Evolutionary conservation across 2,888 invertebrate species (phyloP).

Genomic region (Elegia similella): DNA sequence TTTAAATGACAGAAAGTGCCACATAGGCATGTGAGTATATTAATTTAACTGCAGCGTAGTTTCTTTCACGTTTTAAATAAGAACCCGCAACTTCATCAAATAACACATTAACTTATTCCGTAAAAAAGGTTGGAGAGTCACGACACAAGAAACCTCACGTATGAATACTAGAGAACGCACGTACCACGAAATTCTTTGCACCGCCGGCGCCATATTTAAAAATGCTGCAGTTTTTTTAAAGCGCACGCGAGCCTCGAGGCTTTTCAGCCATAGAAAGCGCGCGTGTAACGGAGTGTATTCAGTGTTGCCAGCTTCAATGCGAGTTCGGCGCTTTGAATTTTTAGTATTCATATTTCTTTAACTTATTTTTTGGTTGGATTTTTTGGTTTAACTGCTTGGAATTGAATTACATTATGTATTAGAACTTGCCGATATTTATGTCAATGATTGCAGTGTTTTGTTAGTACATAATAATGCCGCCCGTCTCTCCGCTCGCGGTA

Average conservation of each 20-base stretch:
- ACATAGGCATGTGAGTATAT: too few relatives aligned
- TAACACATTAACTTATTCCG: too few relatives aligned
- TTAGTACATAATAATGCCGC: too few relatives aligned
- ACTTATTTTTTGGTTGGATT: neutral
- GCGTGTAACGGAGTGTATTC: conserved; percentile 20
- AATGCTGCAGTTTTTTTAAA: conserved; percentile 15
- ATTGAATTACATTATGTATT: neutral
- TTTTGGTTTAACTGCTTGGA: neutral
- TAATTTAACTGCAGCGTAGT: too few relatives aligned
- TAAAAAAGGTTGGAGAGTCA: neutral
- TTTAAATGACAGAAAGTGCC: too few relatives aligned
- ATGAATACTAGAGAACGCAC: conserved; percentile 11
- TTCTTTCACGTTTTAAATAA: too few relatives aligned
- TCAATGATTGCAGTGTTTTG: too few relatives aligned
- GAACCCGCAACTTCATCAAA: too few relatives aligned
- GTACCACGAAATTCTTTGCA: conserved; percentile 7
- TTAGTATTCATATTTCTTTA: conserved; percentile 12
- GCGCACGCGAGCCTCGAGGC: conserved; percentile 13
- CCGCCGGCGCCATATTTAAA: conserved; percentile 4
- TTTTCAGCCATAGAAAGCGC: conserved; percentile 24
- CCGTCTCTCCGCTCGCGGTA: too few relatives aligned
- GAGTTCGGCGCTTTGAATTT: conserved; percentile 17
- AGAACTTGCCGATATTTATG: too few relatives aligned
- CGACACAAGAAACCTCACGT: conserved; percentile 7
- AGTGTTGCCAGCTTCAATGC: conserved; percentile 16